Evolutionary conservation across 1,140 invertebrate genomes (phyloP), one percentile per base, ranked within the genome.

Genomic region (Linepithema humile): DNA sequence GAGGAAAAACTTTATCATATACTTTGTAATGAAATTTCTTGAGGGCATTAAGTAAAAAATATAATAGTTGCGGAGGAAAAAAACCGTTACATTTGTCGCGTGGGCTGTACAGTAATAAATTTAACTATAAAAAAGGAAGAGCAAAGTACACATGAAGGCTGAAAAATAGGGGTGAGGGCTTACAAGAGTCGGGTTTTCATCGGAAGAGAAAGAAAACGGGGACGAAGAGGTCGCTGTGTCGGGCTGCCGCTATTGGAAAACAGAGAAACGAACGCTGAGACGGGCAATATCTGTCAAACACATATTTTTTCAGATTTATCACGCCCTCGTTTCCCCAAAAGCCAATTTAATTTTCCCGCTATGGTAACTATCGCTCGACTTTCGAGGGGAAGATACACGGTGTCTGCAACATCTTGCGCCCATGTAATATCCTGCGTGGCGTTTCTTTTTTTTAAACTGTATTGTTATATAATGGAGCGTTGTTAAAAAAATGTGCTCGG

Each of bases 221-320:
- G 62, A 55, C 10, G 53, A 59, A 82, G 45, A 72, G 75, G 85
- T 73, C 80, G 57, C 45, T 43, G 72, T 74, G 62, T 57, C 20
- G 69, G 83, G 45, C 80, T 48, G 50, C 73, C 26, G 75, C 38
- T 80, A 70, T 80, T 69, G 75, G 84, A 74, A 87, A 84, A 74
- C 70, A 87, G 67, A 88, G 85, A 87, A 88, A 88, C 86, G 75
- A 72, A 50, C 80, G 82, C 59, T 82, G 86, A 70, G 83, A 84
- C 80, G 83, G 84, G 83, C 89, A 92, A 92, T 93, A 93, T 93
- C 92, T 92, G 92, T 92, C 92, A 92, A 93, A 92, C 92, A 90
- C 92, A 92, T 92, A 92, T 92, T 92, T 93, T 92, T 91, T 91
- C 86, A 89, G 91, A 93, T 92, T 93, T 93, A 93, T 92, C 91